Percentiles rank a stretch among this genome's conserved stretches.
Evolutionary conservation across 1,140 invertebrate species (phyloP).

Genomic region (Dinoponera quadriceps): DNA sequence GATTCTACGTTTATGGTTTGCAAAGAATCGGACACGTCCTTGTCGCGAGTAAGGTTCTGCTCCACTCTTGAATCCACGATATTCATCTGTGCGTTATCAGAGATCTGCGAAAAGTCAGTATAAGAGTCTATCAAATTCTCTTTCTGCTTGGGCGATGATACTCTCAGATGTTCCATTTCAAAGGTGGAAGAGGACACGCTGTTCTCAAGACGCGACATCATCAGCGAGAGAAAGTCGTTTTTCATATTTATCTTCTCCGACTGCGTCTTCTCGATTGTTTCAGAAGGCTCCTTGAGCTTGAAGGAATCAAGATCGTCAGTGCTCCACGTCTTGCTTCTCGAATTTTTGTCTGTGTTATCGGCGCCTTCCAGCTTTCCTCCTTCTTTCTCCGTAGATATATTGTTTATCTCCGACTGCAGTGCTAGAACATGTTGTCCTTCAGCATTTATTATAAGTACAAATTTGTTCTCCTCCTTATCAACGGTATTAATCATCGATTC

Average conservation of each 20-base stretch:
- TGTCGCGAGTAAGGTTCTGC: constrained; percentile 65
- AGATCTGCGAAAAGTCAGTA: constrained; percentile 30
- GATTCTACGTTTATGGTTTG: constrained; percentile 86
- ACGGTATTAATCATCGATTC: constrained; percentile 34
- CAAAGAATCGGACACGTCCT: constrained; percentile 70
- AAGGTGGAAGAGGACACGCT: constrained; percentile 80
- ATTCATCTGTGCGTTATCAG: constrained; percentile 63
- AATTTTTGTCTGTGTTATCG: constrained; percentile 45
- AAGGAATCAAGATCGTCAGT: constrained; percentile 21
- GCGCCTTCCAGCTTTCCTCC: constrained; percentile 35
- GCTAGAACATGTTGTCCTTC: constrained; percentile 80
- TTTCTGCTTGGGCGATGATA: constrained; percentile 82
- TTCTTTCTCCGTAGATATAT: constrained; percentile 10
- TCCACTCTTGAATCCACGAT: constrained; percentile 37
- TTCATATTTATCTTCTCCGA: constrained; percentile 68
- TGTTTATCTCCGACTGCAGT: constrained; percentile 72
- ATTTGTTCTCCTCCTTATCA: constrained; percentile 79
- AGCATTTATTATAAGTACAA: constrained; percentile 78
- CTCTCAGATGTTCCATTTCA: constrained; percentile 85
- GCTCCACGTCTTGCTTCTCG: constrained; percentile 44
- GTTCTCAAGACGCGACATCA: constrained; percentile 82
- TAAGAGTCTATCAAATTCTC: constrained; percentile 60
- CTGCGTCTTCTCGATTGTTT: constrained; percentile 25
- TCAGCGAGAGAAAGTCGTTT: constrained; percentile 84
- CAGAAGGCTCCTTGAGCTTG: constrained; percentile 42